Base-by-base conservation (phyloP, 35 echinoderm and acorn worm genomes). In the Acanthaster planci region DNA sequence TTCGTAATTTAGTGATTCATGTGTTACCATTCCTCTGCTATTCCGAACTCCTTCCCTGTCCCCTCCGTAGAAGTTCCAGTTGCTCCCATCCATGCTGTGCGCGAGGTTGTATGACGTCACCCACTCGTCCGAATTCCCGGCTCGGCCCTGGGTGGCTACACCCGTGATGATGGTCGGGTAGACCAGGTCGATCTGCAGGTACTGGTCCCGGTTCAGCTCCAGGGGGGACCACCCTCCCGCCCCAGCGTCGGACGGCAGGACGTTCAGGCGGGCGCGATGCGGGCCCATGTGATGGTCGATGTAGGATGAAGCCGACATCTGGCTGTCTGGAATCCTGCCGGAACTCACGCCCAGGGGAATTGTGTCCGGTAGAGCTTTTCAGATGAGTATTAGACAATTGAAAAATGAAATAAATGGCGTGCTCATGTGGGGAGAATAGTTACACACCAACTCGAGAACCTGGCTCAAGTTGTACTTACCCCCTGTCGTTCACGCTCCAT, bases 71-170 rank as follows among this genome's bases (percentile, higher is more conserved):
- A 26, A 72, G 29, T 72, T 72, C 64, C 64, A 72, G 64, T 72
- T 72, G 34, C 64, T 72, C 26, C 64, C 64, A 72, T 72, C 64
- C 22, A 10, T 12, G 30, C 64, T 72, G 64, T 72, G 64, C 29
- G 64, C 64, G 21, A 72, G 34, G 64, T 72, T 72, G 64, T 72
- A 72, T 72, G 64, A 72, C 64, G 64, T 72, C 64, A 72, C 64
- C 64, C 64, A 72, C 64, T 72, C 64, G 7, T 72, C 34, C 10
- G 23, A 31, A 26, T 8, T 35, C 64, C 64, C 64, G 23, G 64
- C 64, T 29, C 26, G 26, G 14, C 64, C 64, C 9, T 72, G 64
- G 64, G 64, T 72, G 64, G 64, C 64, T 26, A 72, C 34, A 0
- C 64, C 64, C 34, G 64, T 72, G 64, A 72, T 8, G 26, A 72